Evolutionary conservation across 2,888 invertebrate genomes (phyloP), one percentile per base, ranked within the genome.

Genomic region (Desoria tigrina): DNA sequence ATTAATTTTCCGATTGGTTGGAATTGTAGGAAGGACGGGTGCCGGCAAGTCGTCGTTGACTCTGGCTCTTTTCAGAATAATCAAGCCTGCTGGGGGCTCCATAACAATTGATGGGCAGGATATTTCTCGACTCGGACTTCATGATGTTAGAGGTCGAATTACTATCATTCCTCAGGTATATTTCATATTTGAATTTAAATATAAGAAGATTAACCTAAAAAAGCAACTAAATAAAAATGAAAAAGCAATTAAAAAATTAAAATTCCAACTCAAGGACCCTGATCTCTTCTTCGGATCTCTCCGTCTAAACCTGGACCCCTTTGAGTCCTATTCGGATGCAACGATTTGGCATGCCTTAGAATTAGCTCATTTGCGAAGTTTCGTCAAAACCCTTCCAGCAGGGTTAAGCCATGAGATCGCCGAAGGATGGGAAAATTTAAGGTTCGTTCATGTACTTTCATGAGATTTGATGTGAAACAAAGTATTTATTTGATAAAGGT

Each of bases 231-330:
- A 7, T 26, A 59, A 45, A 7, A 24, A 54, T 27, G 11, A 11
- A 14, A 24, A 7, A 26, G 9, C 6, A 37, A 21, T n/a, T n/a
- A n/a, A n/a, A n/a, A n/a, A n/a, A n/a, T n/a, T n/a, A n/a, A n/a
- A n/a, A n/a, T n/a, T 32, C 4, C 18, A 37, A 21, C n/a, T 56
- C 32, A 90, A 97, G 84, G 97, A 97, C 82, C 96, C 97, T 0
- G 92, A 96, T 54, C 84, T 97, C 66, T 97, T 97, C 83, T 94
- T 94, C 21, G 96, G 96, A 53, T 88, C 89, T 7, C 82, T 97
- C 75, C 85, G 96, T 57, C 85, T 91, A 82, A 97, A 97, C 83
- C 84, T 97, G 69, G 97, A 97, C 83, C 97, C 97, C 1, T 93
- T 95, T 81, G 84, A 86, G 74, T 80, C 81, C 1, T 86, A 90